Percentiles rank a stretch among this genome's conserved stretches.
phyloP scores from a whole-genome alignment of 2,888 invertebrate species.

The Drosophila percnosoma region DNA sequence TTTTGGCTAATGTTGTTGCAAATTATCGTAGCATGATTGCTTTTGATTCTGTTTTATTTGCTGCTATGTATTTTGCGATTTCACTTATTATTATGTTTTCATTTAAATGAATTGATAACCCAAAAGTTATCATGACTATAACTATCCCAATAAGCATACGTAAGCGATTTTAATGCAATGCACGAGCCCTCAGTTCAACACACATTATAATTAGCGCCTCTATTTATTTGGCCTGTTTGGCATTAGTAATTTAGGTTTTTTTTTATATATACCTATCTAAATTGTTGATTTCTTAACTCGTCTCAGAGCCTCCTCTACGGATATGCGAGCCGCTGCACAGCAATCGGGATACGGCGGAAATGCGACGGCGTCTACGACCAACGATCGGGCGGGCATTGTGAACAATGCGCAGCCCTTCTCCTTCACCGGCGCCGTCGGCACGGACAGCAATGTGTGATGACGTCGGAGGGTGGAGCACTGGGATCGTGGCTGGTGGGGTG shows the following conservation, averaged over 20 bases:
- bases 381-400: constrained; percentile 91
- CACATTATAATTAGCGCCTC: constrained; percentile 19
- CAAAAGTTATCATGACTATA: background rate
- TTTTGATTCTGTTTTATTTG: background rate
- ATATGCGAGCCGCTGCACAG: constrained; percentile 89
- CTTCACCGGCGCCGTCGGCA: constrained; percentile 89
- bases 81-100: background rate
- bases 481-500: constrained; percentile 51
- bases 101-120: background rate
- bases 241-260: constrained; percentile 7
- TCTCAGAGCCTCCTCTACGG: constrained; percentile 90
- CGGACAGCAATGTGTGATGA: constrained; percentile 89
- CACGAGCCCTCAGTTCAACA: constrained; percentile 26
- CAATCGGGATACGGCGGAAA: constrained; percentile 69
- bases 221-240: constrained; percentile 7
- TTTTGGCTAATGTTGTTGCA: background rate
- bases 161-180: constrained; percentile 14
- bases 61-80: background rate
- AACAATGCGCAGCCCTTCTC: constrained; percentile 93
- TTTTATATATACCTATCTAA: constrained; percentile 9
- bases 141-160: background rate
- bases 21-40: background rate
- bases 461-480: constrained; percentile 11
- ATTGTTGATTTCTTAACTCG: background rate
- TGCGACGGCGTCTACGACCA: constrained; percentile 85